phyloP scores from a whole-genome alignment of 2,888 invertebrate genomes.

The Melinaea marsaeus region DNA sequence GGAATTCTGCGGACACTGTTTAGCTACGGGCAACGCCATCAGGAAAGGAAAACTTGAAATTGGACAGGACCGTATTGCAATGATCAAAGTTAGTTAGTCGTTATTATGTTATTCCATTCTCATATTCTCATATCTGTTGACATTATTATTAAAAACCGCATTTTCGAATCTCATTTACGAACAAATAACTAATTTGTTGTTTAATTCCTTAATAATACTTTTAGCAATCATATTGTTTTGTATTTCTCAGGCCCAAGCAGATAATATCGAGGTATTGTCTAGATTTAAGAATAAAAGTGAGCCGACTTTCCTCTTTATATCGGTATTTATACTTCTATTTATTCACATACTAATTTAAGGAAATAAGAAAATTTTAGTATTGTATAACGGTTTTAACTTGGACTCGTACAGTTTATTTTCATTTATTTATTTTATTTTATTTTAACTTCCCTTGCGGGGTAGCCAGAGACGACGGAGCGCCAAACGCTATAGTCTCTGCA shows the following conservation, averaged over 20 bases:
- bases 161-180: too few relatives aligned
- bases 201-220: too few relatives aligned
- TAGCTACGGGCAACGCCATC: slow-evolving; percentile 79
- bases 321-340: slow-evolving; percentile 46
- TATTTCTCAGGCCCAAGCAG: slow-evolving; percentile 70
- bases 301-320: slow-evolving; percentile 83
- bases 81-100: slow-evolving; percentile 71
- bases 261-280: slow-evolving; percentile 76
- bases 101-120: background rate
- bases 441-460: too few relatives aligned
- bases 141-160: too few relatives aligned
- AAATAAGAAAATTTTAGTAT: background rate
- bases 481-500: too few relatives aligned
- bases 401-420: too few relatives aligned
- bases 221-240: background rate
- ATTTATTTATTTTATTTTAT: too few relatives aligned
- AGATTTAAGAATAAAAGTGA: slow-evolving; percentile 82
- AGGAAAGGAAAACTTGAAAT: slow-evolving; percentile 83
- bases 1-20: slow-evolving; percentile 83
- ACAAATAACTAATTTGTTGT: too few relatives aligned
- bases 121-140: too few relatives aligned
- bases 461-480: too few relatives aligned
- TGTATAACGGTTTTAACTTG: background rate
- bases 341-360: background rate
- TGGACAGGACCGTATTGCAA: slow-evolving; percentile 80